Base-by-base conservation (phyloP, 2,888 invertebrate species). In the Stramonita haemastoma region DNA sequence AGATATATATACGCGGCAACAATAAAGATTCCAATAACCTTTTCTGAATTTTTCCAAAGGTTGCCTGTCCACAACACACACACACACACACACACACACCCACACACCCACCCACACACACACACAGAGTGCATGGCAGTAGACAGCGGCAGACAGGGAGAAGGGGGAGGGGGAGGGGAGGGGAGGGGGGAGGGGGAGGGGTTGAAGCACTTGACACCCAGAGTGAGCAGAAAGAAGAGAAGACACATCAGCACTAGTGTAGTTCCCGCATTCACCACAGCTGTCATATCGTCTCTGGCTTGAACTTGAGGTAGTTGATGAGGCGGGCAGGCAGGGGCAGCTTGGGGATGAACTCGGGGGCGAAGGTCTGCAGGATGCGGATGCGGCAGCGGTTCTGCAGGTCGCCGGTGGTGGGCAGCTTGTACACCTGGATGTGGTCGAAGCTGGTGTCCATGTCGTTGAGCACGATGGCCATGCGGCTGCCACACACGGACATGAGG, bases 391-490 rank as follows among this genome's bases (percentile, higher is more conserved):
- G 92, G 90, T 93, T 95, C 92, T 95, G 95, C 56, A 96, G 93
- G 88, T 93, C 94, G 46, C 94, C 93, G 17, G 93, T 90, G n/a
- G 92, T 94, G 5, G 95, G 95, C 87, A 95, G 93, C 89, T 95
- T 95, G 92, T 95, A 95, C 73, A 95, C 94, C 92, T 96, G 95
- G 29, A 96, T 93, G 90, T 94, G 95, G 90, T 95, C 95, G 56
- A 93, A 91, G 4, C 93, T 93, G 32, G 94, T 93, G 88, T 95
- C 95, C 89, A 92, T 91, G 89, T 94, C 93, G 91, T 95, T 95
- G 89, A 95, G 92, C 11, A 95, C 94, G 56, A 95, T 94, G 32
- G 95, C 95, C 95, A 96, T 96, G 22, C 95, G 93, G 86, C 94
- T 95, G 15, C 95, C 95, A 90, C 95, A 96, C 84, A 93, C 93